These are phyloP conservation scores for Carettochelys insculpta DNA, from an alignment of 2,113 vertebrate species.

Conservation along the genomic window DNA sequence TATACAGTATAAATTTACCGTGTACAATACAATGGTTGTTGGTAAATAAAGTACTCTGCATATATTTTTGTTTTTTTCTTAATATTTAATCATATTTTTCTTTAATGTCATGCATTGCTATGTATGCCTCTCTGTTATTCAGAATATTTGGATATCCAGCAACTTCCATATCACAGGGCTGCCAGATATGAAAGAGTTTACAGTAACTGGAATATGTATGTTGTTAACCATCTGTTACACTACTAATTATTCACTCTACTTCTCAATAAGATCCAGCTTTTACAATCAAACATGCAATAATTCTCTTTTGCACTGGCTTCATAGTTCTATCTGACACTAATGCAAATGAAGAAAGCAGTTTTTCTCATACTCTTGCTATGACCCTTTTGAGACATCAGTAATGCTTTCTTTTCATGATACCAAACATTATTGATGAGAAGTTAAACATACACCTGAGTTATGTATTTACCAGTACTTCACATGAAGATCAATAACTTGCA, in stretches of 20 bases:
- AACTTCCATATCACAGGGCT: too few relatives aligned
- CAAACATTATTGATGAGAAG: neutral
- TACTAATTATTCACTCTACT: neutral
- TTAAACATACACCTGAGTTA: neutral
- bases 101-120: too few relatives aligned
- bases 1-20: too few relatives aligned
- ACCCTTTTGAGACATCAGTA: neutral
- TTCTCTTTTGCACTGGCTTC: neutral
- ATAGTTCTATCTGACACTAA: neutral
- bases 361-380: neutral
- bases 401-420: neutral
- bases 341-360: neutral
- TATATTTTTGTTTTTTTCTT: too few relatives aligned
- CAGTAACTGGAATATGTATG: neutral
- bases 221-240: neutral
- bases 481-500: conserved; percentile 3
- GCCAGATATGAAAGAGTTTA: too few relatives aligned
- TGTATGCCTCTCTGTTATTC: too few relatives aligned
- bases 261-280: neutral
- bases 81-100: too few relatives aligned
- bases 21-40: too few relatives aligned
- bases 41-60: too few relatives aligned
- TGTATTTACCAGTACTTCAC: conserved; percentile 14
- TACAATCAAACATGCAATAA: neutral
- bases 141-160: too few relatives aligned